Evolutionary conservation across 2,113 vertebrate genomes (phyloP), one percentile per base, ranked within the genome.

Genomic region (Thymallus thymallus): DNA sequence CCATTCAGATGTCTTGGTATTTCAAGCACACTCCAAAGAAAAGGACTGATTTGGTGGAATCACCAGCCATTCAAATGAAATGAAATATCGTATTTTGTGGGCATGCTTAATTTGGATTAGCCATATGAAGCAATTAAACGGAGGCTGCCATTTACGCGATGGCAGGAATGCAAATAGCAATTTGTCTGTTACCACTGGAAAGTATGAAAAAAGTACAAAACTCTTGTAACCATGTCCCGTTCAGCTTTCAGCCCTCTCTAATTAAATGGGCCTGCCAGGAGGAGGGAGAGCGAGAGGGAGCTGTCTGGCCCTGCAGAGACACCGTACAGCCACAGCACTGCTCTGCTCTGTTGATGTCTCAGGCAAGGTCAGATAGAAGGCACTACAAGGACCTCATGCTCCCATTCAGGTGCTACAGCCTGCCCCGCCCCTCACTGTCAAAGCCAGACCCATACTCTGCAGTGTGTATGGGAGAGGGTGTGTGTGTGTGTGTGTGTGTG

Each of bases 101-200:
- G 69, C 82, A 82, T 83, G 81, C 83, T 89, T 91, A 91, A 92
- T 92, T 91, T 89, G 88, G 87, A 91, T 90, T 91, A 88, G 87
- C 82, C 89, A 89, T 89, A 81, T 90, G 90, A 88, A 90, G 88
- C 85, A 91, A 90, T 90, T 89, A 90, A 90, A 88, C 68, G 16
- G 84, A 81, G 82, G 82, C 85, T 86, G 87, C 82, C 81, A 88
- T 89, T 89, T 85, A 77, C 23, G 24, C 79, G 84, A 84, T 70
- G 78, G 75, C 62, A 74, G 83, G 84, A 85, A 87, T 73, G 85
- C 88, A 89, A 86, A 90, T 90, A 88, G 84, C 86, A 86, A 80
- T 91, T 90, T 86, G 81, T 90, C 82, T 77, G 84, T 85, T 86
- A 80, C 86, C 82, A 85, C 86, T 88, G 91, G 82, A 90, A 90